Conservation (phyloP, 2,888 invertebrate genomes). For the Podotricha telesiphe region DNA sequence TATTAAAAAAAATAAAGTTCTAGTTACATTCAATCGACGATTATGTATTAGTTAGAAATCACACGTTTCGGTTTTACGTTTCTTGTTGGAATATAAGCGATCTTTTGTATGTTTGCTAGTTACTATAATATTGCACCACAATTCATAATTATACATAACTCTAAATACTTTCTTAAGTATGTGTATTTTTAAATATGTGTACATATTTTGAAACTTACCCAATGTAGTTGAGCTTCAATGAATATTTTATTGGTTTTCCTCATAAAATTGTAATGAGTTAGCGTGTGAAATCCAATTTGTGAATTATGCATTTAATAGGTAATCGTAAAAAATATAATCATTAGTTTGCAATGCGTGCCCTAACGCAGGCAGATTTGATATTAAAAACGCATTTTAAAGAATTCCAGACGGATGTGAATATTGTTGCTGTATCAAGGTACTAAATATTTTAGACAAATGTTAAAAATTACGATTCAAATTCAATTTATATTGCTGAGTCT, state of each 20-base stretch:
- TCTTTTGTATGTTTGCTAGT: too few species aligned
- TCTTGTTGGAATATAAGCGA: too few species aligned
- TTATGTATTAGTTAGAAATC: too few species aligned
- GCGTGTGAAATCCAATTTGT: conserved; percentile 15
- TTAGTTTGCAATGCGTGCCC: background rate
- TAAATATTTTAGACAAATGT: too few species aligned
- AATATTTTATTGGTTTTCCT: conserved; percentile 7
- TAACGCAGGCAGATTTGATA: conserved; percentile 13
- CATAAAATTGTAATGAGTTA: background rate
- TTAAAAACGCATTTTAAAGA: background rate
- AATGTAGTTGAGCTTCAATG: background rate
- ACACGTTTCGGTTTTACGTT: too few species aligned
- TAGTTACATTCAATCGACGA: background rate
- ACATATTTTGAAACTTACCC: background rate
- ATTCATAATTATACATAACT: too few species aligned
- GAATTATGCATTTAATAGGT: conserved; percentile 12
- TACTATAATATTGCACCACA: too few species aligned
- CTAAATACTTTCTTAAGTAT: too few species aligned
- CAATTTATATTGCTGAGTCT: too few species aligned
- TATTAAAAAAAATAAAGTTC: too few species aligned
- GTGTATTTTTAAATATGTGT: too few species aligned
- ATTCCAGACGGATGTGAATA: background rate
- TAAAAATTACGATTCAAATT: too few species aligned
- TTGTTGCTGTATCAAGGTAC: background rate
- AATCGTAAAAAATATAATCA: background rate